Base-by-base conservation (phyloP, 1,140 invertebrate genomes). In the Lepidurus packardi region DNA sequence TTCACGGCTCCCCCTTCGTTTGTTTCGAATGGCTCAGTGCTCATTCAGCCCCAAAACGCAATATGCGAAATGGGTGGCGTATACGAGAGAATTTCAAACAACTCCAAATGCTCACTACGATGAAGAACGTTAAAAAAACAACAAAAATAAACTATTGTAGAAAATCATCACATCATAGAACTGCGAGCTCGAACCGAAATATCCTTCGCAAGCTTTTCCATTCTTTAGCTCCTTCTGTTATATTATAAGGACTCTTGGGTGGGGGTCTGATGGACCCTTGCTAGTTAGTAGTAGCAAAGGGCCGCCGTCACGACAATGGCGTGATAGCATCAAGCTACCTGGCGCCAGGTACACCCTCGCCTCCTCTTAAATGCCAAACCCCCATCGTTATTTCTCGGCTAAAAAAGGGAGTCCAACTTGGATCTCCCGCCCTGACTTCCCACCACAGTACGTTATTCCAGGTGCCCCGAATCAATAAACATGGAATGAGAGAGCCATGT, bases 281-380 rank as follows among this genome's bases (percentile, higher is more conserved):
- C 53, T 21, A 65, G 53, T 65, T 65, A 65, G 53, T 13, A 65
- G 53, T 65, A 65, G 53, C 53, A 16, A 65, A 65, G 53, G 53
- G 21, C 53, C 53, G 53, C 53, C 53, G 53, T 65, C 53, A 65
- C 53, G 53, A 65, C 21, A 65, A 65, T 65, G 53, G 13, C 16
- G 53, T 65, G 53, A 65, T 16, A 65, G 53, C 53, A 65, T 21
- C 53, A 65, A 65, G 53, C 13, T 65, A 65, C 53, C 53, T 65
- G 53, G 53, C 53, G 53, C 53, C 53, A 65, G 53, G 53, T 65
- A 65, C 53, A 65, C 53, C 53, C 53, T 65, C 53, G 53, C 53
- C 53, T 65, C 53, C 53, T 65, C 34, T 65, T 21, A 65, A 65
- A 65, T 65, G 13, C 13, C 53, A 13, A 13, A 9, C 53, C 8